Conservation (phyloP, 2,888 invertebrate species). For the Pollenia angustigena region DNA sequence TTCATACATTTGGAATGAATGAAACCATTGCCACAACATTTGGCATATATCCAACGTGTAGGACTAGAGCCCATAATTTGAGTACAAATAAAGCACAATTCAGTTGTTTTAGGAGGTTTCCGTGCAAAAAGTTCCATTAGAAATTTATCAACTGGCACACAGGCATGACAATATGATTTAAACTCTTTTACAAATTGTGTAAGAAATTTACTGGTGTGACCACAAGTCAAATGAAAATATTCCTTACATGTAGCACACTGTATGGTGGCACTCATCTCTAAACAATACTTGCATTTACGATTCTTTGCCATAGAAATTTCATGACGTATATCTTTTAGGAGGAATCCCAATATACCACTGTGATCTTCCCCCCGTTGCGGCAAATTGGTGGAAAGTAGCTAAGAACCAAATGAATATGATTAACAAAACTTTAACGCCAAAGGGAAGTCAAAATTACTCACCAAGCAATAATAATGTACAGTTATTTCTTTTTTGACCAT, state of each 20-base stretch:
- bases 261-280: slow-evolving; percentile 76
- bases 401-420: slow-evolving; percentile 39
- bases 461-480: slow-evolving; percentile 81
- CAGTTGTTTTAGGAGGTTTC: background rate
- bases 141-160: slow-evolving; percentile 76
- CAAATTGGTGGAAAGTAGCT: slow-evolving; percentile 89
- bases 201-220: slow-evolving; percentile 75
- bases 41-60: slow-evolving; percentile 75
- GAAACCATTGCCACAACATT: slow-evolving; percentile 80
- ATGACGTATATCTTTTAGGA: slow-evolving; percentile 88
- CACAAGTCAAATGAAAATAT: slow-evolving; percentile 79
- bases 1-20: slow-evolving; percentile 80
- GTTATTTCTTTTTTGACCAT: slow-evolving; percentile 76
- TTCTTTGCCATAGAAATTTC: slow-evolving; percentile 86
- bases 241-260: slow-evolving; percentile 77
- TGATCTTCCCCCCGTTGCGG: slow-evolving; percentile 88
- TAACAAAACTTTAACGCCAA: background rate
- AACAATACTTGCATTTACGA: slow-evolving; percentile 78
- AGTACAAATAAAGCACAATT: slow-evolving; percentile 79
- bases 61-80: slow-evolving; percentile 65
- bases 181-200: slow-evolving; percentile 77
- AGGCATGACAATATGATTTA: slow-evolving; percentile 78
- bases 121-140: slow-evolving; percentile 10
- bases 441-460: slow-evolving; percentile 67
- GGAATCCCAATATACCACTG: slow-evolving; percentile 91